Evolutionary conservation across 2,113 vertebrate species (phyloP), one percentile per base, ranked within the genome.

Genomic region (Zingel zingel): DNA sequence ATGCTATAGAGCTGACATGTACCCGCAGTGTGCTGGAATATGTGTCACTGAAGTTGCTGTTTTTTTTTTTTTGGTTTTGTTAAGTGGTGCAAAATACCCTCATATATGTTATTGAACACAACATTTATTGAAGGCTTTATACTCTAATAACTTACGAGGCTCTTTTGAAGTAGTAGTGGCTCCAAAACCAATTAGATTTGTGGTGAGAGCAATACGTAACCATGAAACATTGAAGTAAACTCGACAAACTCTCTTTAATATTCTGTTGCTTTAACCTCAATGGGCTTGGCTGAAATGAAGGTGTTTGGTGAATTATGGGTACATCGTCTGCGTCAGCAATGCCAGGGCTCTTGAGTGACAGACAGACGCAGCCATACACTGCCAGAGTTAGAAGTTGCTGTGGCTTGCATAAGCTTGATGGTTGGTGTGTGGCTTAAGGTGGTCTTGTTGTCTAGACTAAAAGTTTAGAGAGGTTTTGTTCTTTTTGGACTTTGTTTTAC

Each of bases 181-280:
- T 91, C 87, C 81, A 86, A 81, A 82, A 63, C 51, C 70, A 83
- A 90, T 90, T 88, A 83, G 65, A 83, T 83, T 79, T 84, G 67
- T 12, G 72, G 83, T 23, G 18, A 69, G 56, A 27, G 66, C 67
- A 61, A 33, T 48, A 69, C 48, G 74, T 78, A 83, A 88, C 81
- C 70, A 61, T 57, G 83, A 79, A 83, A 81, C 79, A 56, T 51
- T 27, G 50, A 58, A 81, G 77, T 21, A 81, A 85, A 79, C 65
- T 63, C 12, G 45, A 85, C 80, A 74, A 74, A 65, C 64, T 43
- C 59, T 45, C 65, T 74, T 77, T 75, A 59, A 79, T 80, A 74
- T 80, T 79, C 16, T 84, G 56, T 82, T 84, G 66, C 79, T 82
- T 65, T 77, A 88, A 86, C 85, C 82, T 84, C 83, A 74, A 1